Conservation (phyloP, 2,113 vertebrate genomes). For the Brevimyrus niger region DNA sequence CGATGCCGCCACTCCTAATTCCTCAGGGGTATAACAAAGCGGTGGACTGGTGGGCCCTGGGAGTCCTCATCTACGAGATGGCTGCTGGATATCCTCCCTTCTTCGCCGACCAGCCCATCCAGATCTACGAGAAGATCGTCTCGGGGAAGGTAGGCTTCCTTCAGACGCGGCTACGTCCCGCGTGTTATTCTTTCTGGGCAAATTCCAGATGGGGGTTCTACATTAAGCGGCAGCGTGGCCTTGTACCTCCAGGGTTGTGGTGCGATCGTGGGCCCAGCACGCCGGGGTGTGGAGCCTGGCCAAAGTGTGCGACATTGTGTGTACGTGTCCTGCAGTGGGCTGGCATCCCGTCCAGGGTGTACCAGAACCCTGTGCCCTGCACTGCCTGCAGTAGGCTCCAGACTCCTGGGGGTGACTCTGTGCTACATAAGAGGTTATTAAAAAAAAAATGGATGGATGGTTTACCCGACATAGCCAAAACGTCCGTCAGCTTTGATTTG, state of each 20-base stretch:
- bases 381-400: neutral
- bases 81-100: constrained; percentile 88
- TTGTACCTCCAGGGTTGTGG: neutral
- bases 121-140: constrained; percentile 95
- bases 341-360: neutral
- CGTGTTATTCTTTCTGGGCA: neutral
- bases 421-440: neutral
- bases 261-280: neutral
- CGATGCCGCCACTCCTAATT: neutral
- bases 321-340: neutral
- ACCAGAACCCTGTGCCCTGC: neutral
- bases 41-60: constrained; percentile 91
- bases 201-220: neutral
- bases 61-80: constrained; percentile 92
- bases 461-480: neutral
- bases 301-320: neutral
- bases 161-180: neutral
- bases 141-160: constrained; percentile 76
- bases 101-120: constrained; percentile 91
- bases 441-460: neutral
- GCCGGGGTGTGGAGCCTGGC: neutral
- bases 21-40: constrained; percentile 87
- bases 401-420: neutral
- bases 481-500: neutral
- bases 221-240: neutral